Evolutionary conservation across 2,113 vertebrate species (phyloP).

Genomic region (Mandrillus leucophaeus): DNA sequence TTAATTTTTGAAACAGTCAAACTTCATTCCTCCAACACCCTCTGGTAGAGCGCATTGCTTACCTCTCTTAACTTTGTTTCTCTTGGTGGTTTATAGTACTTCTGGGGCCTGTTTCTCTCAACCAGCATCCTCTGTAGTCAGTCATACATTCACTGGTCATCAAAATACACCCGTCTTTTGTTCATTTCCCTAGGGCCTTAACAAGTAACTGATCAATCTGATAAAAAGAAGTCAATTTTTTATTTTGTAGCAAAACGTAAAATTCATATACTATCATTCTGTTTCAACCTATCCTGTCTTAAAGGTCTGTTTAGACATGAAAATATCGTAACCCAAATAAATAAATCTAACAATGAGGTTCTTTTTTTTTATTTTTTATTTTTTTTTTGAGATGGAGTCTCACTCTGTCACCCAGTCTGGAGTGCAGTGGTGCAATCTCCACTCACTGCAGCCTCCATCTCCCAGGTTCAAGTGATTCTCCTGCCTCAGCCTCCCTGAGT

Average conservation of each 20-base stretch:
- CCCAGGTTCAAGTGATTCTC: too few species aligned
- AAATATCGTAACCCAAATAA: background rate
- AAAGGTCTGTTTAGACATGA: background rate
- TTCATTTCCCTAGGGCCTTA: background rate
- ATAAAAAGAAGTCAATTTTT: background rate
- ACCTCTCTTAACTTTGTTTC: background rate
- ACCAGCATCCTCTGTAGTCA: background rate
- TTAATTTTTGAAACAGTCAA: background rate
- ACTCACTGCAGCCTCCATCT: too few species aligned
- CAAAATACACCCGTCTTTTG: background rate
- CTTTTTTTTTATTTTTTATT: background rate
- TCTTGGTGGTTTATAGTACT: background rate
- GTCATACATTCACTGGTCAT: background rate
- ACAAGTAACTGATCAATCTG: background rate
- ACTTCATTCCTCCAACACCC: background rate
- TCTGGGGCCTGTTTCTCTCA: background rate
- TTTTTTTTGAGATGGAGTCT: background rate
- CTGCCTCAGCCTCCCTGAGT: too few species aligned
- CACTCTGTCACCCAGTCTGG: background rate
- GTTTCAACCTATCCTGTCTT: background rate
- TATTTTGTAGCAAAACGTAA: background rate
- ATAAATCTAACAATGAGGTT: background rate
- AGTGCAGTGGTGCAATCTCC: background rate
- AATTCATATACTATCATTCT: background rate
- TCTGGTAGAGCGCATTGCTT: background rate